Base-by-base conservation (phyloP, 2,888 invertebrate species). In the Parnassius smintheus region DNA sequence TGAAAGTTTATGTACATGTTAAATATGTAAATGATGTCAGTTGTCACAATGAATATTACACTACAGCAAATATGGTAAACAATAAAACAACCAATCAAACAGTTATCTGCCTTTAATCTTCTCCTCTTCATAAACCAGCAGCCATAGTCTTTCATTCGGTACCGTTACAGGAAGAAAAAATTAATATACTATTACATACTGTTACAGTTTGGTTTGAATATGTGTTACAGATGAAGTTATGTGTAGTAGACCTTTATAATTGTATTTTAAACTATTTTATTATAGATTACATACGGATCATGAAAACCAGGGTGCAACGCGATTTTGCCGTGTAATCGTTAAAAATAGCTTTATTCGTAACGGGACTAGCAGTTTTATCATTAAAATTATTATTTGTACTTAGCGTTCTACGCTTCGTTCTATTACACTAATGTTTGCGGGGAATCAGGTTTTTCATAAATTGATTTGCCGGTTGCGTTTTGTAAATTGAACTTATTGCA, bases 61-160 rank as follows among this genome's bases (percentile, higher is more conserved):
- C 18, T 0, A 18, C 18, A 18, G 18, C 18, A 18, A 1, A 18
- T 18, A 18, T 18, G 18, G 18, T 18, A 44, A 22, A 46, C 51
- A 89, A 87, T 86, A 81, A 91, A 90, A 90, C 88, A 82, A 86
- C 67, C 70, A 80, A 80, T 89, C 89, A 89, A 91, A 91, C 91
- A 91, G 91, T 89, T 89, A 91, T 91, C 88, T 90, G 88, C 86
- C 90, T 91, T 91, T 91, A 91, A 86, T 91, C 85, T 86, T 86
- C 88, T 77, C 81, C 84, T 84, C 81, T 80, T 88, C 86, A 75
- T 85, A 83, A 85, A 81, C 90, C 91, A 89, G 90, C 91, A 88
- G 91, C 91, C 91, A 91, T 91, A 87, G 80, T 89, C 90, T 84
- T 84, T 85, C 90, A 80, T 82, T 88, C 91, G 86, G 89, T 88